Evolutionary conservation across 2,888 invertebrate genomes (phyloP).

Genomic region (Noctua janthe): DNA sequence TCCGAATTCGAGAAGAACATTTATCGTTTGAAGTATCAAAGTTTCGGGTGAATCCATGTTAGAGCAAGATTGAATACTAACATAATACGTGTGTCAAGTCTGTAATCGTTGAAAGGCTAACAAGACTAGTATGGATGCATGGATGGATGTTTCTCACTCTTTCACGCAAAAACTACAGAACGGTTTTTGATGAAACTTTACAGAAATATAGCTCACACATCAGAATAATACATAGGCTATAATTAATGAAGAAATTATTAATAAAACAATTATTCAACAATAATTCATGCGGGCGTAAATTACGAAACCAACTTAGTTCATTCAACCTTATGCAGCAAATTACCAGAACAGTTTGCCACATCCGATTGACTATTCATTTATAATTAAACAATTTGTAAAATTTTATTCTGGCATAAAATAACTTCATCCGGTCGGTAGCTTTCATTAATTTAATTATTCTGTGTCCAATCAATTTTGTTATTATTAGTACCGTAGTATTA

Average conservation of each 20-base stretch:
- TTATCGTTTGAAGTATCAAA: conserved; percentile 12
- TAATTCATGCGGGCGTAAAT: background rate
- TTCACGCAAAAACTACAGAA: background rate
- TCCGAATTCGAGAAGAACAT: background rate
- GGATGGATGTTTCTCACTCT: background rate
- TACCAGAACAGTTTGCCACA: background rate
- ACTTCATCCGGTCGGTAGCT: background rate
- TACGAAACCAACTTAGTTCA: background rate
- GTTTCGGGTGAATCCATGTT: conserved; percentile 9
- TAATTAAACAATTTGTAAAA: background rate
- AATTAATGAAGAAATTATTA: no score
- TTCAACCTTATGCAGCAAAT: no score
- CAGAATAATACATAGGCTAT: no score
- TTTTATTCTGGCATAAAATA: no score
- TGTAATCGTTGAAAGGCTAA: background rate
- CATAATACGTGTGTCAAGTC: background rate
- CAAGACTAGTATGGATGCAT: background rate
- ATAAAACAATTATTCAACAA: no score
- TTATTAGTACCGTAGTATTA: no score
- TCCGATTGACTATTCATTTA: background rate
- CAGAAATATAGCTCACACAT: no score
- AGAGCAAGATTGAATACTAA: conserved; percentile 8
- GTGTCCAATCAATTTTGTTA: background rate
- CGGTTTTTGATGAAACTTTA: background rate
- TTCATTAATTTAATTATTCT: background rate